Evolutionary conservation across 2,888 invertebrate species (phyloP).

Genomic region (Sinodicranocentrus sp.): DNA sequence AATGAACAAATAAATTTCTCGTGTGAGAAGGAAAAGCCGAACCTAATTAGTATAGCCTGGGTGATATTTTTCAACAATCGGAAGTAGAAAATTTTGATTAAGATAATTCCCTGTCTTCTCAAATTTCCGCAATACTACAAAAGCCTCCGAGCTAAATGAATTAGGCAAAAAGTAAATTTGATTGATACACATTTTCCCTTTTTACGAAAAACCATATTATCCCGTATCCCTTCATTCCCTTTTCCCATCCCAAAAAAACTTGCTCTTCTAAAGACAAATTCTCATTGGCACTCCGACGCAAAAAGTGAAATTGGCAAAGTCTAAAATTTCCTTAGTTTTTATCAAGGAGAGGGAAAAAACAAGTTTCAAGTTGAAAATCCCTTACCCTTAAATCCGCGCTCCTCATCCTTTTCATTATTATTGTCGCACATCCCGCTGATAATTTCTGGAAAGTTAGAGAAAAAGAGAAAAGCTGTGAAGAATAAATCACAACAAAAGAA

Average conservation of each 20-base stretch:
- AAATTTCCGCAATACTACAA: conserved; percentile 6
- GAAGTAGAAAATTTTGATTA: too few species aligned
- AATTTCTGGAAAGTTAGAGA: conserved; percentile 83
- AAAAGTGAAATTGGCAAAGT: conserved; percentile 39
- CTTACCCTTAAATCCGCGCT: conserved; percentile 87
- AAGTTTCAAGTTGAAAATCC: conserved; percentile 27
- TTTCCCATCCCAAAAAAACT: too few species aligned
- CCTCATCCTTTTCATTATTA: conserved; percentile 84
- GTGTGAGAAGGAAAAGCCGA: too few species aligned
- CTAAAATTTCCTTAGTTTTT: conserved; percentile 9
- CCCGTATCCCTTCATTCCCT: conserved; percentile 1
- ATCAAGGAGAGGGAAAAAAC: not conserved
- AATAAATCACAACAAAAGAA: conserved; percentile 67
- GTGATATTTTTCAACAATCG: too few species aligned
- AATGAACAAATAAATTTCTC: too few species aligned
- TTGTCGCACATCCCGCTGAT: conserved; percentile 87
- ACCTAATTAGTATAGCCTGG: too few species aligned
- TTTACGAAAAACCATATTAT: not conserved
- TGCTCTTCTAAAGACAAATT: conserved; percentile 2
- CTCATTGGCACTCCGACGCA: conserved; percentile 65
- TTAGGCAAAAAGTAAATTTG: conserved; percentile 33
- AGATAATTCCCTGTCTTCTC: too few species aligned
- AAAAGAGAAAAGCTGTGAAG: conserved; percentile 44
- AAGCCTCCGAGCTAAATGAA: not conserved
- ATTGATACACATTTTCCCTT: conserved; percentile 44